These are phyloP conservation scores for Hippolais icterina DNA, from an alignment of 2,113 vertebrate genomes.

Conservation along the genomic window DNA sequence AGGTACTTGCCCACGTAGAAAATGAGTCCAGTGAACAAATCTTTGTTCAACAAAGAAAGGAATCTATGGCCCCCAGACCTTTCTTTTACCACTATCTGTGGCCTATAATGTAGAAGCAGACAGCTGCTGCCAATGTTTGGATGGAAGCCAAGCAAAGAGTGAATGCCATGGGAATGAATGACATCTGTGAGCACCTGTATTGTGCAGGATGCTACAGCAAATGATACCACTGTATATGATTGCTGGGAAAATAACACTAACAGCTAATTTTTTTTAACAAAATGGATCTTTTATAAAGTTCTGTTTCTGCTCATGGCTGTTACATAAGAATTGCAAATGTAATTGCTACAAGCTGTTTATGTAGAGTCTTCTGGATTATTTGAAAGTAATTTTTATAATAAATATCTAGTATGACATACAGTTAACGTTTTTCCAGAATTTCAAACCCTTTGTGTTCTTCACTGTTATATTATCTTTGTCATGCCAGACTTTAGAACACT, in stretches of 20 bases:
- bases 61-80: not conserved
- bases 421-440: not conserved
- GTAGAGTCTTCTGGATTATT: not conserved
- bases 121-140: not conserved
- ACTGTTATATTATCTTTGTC: not conserved
- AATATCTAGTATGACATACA: not conserved
- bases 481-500: not conserved
- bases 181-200: not conserved
- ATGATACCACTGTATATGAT: not conserved
- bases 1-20: not conserved
- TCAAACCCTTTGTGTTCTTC: not conserved
- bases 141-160: not conserved
- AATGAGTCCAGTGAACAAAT: not conserved
- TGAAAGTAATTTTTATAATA: slow-evolving; percentile 6
- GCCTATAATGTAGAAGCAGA: not conserved
- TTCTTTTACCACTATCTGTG: not conserved
- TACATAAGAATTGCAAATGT: not conserved
- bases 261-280: not conserved
- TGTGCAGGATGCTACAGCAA: not conserved
- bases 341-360: slow-evolving; percentile 29
- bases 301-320: not conserved
- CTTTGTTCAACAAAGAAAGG: not conserved
- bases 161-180: not conserved
- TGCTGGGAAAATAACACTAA: not conserved
- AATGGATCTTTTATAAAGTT: not conserved